These are phyloP conservation scores for Sphaeridia pumilis DNA, from an alignment of 2,888 invertebrate species.

Conservation along the genomic window DNA sequence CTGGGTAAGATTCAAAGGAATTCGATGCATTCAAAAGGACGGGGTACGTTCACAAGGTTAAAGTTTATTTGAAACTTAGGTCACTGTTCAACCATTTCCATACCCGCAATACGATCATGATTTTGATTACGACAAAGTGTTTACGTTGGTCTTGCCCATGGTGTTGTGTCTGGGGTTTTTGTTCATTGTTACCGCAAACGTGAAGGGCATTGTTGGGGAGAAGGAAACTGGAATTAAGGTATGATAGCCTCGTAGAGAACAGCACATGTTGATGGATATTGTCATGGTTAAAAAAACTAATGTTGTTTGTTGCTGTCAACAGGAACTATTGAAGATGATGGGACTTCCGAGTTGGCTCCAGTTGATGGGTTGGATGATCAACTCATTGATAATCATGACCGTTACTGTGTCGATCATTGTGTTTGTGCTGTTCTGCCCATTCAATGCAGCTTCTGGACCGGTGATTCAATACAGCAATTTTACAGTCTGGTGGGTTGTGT, in stretches of 20 bases:
- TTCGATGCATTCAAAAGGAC: too few species aligned
- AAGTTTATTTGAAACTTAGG: conserved; percentile 21
- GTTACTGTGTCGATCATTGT: conserved; percentile 40
- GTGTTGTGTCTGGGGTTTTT: conserved; percentile 43
- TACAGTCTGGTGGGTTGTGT: conserved; percentile 39
- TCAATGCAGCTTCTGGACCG: conserved; percentile 26
- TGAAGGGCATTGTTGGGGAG: conserved; percentile 50
- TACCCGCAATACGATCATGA: conserved; percentile 42
- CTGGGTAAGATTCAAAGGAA: conserved; percentile 8
- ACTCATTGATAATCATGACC: conserved; percentile 40
- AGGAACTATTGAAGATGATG: conserved; percentile 50
- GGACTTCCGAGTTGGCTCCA: conserved; percentile 46
- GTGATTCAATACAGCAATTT: conserved; percentile 39
- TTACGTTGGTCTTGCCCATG: conserved; percentile 39
- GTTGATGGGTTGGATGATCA: conserved; percentile 47
- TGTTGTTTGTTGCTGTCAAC: neutral
- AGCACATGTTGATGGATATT: too few species aligned
- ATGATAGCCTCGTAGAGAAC: conserved; percentile 15
- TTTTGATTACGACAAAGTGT: conserved; percentile 37
- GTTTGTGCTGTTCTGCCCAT: conserved; percentile 37
- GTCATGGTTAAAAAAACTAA: neutral
- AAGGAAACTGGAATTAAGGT: conserved; percentile 51
- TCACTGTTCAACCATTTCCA: conserved; percentile 48
- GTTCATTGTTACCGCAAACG: conserved; percentile 45
- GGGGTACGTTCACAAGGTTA: too few species aligned